A percentile compares a stretch with the other conserved stretches of the same genome.
These are phyloP conservation scores for Trichomalopsis sarcophagae DNA, from an alignment of 1,140 invertebrate species.

Conservation along the genomic window DNA sequence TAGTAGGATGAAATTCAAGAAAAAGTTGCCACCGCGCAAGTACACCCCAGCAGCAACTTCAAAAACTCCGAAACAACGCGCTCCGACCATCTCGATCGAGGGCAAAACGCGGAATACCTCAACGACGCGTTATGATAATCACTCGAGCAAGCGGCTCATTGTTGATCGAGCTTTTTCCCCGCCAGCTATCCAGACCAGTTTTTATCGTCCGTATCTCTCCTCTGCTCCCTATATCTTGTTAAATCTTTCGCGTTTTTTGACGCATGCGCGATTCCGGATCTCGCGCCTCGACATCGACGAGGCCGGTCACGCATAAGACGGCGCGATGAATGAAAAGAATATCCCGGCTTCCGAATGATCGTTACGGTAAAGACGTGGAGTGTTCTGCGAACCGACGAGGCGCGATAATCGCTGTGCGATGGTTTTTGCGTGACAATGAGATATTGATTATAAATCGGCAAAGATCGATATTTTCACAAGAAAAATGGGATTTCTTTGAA, in stretches of 20 bases:
- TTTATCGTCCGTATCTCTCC: not conserved
- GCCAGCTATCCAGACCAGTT: not conserved
- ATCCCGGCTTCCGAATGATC: conserved; percentile 31
- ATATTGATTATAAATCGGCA: not conserved
- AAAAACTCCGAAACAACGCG: not conserved
- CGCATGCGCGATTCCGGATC: conserved; percentile 4
- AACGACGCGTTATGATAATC: conserved; percentile 29
- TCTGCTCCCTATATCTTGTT: not conserved
- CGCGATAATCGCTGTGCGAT: not conserved
- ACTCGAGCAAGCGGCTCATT: not conserved
- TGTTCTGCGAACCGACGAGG: not conserved
- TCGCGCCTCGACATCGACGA: conserved; percentile 25
- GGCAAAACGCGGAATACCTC: not conserved
- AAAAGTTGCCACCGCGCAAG: not conserved
- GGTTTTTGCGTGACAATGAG: not conserved
- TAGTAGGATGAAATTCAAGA: not conserved
- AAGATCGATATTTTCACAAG: not conserved
- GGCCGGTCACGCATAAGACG: conserved; percentile 18
- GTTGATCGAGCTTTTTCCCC: conserved; percentile 21
- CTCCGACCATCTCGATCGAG: not conserved
- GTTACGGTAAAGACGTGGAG: not conserved
- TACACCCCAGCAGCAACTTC: not conserved
- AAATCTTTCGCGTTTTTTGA: conserved; percentile 19
- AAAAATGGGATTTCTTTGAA: too few species aligned
- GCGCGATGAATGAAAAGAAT: conserved; percentile 9